Evolutionary conservation across 2,888 invertebrate genomes (phyloP), one percentile per base, ranked within the genome.

Genomic region (Euplexia lucipara): DNA sequence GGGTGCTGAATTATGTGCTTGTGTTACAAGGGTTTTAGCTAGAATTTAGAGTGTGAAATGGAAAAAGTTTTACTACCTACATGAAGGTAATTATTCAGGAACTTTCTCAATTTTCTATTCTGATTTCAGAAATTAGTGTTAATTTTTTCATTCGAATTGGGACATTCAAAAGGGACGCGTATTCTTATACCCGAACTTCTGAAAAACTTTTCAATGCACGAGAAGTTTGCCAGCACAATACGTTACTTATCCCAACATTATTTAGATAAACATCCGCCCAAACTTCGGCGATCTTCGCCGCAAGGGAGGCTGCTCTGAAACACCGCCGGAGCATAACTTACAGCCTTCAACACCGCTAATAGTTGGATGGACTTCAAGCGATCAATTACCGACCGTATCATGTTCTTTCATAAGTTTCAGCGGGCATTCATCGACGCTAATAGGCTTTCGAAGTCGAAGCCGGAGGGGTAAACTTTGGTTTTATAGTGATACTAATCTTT

Each of bases 301-400:
- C 9, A 6, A 9, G 30, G 7, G 14, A 0, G 5, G 18, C 10
- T 18, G 14, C 22, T 16, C 42, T 14, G 10, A 35, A 51, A 49
- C 51, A 37, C 16, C 26, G 18, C 51, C 18, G 53, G 64, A 59
- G 44, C 45, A 63, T 56, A 58, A 58, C 48, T 56, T 59, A 45
- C n/a, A 53, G 22, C 22, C 8, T 47, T 48, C 52, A 26, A 10
- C 39, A 18, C 18, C 60, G 14, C 20, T 54, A 47, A 60, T 57
- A 77, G 60, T 75, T 52, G 48, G 60, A 51, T 52, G 51, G 44
- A 51, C 52, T 76, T 39, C 26, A 26, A 41, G 57, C 39, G 66
- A 67, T 76, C 73, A 79, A 70, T 73, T 79, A 76, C 35, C 18
- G 45, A 41, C 41, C 41, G 61, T 66, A 70, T 80, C 70, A 51